Evolutionary conservation across 1,140 invertebrate species (phyloP), one percentile per base, ranked within the genome.

Genomic region (Sinonovacula constricta): DNA sequence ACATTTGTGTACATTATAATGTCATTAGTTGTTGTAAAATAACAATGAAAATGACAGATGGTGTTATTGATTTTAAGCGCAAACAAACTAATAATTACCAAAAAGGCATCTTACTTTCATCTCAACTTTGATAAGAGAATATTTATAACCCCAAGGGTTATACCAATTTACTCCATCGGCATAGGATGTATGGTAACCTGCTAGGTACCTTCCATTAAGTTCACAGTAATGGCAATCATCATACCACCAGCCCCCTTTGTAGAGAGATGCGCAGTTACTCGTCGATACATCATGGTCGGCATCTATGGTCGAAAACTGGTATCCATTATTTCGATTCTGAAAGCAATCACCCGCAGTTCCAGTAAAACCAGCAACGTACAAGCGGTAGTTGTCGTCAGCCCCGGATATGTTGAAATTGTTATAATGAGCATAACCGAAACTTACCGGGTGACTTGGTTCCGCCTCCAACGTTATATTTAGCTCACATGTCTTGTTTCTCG

Each of bases 181-280:
- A 67, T 81, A 82, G 12, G 80, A 74, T 26, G 1, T 15, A 62
- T 83, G 80, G 30, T 69, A 34, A 15, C 80, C 83, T 86, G 36
- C 79, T 33, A 90, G 89, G 85, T 93, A 93, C 33, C 91, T 82
- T 2, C 93, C 93, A 85, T 93, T 94, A 45, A 94, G 87, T 87
- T 93, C 93, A 26, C 92, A 87, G 82, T 92, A 90, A 79, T 93
- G 93, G 79, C 93, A 94, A 91, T 90, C 91, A 80, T 92, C 88
- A 85, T 93, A 94, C 93, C 93, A 94, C 93, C 93, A 94, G 10
- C 92, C 93, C 0, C 92, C 92, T 72, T 87, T 84, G 81, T 89
- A 91, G 31, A 75, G 80, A 33, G 91, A 83, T 0, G 94, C 94
- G 85, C 95, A 95, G 63, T 93, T 93, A 30, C 93, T 93, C 26